These are phyloP conservation scores for Aphelinus certus DNA, from an alignment of 1,140 invertebrate species.

Conservation along the genomic window DNA sequence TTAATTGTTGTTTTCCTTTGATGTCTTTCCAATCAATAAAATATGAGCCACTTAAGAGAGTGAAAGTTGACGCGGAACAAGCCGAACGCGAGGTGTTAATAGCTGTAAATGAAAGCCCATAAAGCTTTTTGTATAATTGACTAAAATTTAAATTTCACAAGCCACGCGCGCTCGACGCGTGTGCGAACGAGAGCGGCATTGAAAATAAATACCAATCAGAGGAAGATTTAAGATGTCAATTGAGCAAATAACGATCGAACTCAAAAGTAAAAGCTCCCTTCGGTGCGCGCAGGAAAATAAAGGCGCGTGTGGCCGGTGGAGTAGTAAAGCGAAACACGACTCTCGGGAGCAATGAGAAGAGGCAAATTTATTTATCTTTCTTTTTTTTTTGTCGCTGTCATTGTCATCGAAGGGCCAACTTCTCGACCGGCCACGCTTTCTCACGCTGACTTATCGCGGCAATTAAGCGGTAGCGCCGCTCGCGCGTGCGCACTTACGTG, in stretches of 20 bases:
- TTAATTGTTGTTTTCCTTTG: too few relatives aligned
- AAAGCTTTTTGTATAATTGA: too few relatives aligned
- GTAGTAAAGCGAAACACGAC: not conserved
- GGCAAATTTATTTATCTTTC: constrained; percentile 12
- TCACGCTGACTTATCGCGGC: constrained; percentile 34
- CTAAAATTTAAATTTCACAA: too few relatives aligned
- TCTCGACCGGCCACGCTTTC: constrained; percentile 3
- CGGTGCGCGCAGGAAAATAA: not conserved
- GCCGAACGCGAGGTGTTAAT: too few relatives aligned
- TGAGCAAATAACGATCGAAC: too few relatives aligned
- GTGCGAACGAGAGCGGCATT: too few relatives aligned
- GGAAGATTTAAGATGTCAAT: constrained; percentile 23
- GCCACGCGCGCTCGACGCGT: too few relatives aligned
- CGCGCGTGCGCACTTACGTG: not conserved
- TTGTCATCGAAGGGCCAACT: constrained; percentile 7
- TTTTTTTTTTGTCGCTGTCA: not conserved
- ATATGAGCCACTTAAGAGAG: too few relatives aligned
- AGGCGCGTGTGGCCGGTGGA: not conserved
- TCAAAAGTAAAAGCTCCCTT: too few relatives aligned
- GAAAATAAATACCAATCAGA: constrained; percentile 19
- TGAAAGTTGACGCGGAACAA: too few relatives aligned
- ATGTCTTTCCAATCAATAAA: too few relatives aligned
- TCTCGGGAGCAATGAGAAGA: not conserved
- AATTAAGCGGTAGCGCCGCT: constrained; percentile 26
- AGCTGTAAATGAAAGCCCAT: too few relatives aligned